Conservation (phyloP, 1,140 invertebrate genomes). For the Musca domestica region DNA sequence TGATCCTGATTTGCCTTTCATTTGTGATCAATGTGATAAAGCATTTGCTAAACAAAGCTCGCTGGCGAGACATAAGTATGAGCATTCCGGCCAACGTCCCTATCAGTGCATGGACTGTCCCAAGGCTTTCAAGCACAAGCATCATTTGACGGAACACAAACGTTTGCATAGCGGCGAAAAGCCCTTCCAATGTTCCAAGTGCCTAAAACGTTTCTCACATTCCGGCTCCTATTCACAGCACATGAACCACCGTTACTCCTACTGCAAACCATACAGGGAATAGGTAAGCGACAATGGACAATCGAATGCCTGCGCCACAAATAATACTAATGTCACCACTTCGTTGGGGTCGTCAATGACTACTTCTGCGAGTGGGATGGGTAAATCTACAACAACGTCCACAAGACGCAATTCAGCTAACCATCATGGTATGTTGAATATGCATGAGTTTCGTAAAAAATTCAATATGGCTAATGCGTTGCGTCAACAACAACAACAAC, state of each 20-base stretch:
- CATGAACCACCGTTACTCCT: constrained; percentile 99
- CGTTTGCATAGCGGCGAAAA: constrained; percentile 98
- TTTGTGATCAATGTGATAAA: constrained; percentile 98
- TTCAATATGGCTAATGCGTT: constrained; percentile 22
- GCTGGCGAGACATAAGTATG: constrained; percentile 96
- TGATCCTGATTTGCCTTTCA: constrained; percentile 77
- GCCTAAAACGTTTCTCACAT: constrained; percentile 98
- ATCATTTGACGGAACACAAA: constrained; percentile 98
- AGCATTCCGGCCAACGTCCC: constrained; percentile 98
- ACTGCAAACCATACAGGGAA: constrained; percentile 87
- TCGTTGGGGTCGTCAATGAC: constrained; percentile 26
- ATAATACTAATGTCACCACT: constrained; percentile 29
- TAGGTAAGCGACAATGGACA: constrained; percentile 54
- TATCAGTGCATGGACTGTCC: constrained; percentile 97
- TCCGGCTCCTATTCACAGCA: constrained; percentile 99
- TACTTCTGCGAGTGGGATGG: constrained; percentile 24
- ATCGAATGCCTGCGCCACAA: constrained; percentile 44
- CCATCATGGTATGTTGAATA: constrained; percentile 20
- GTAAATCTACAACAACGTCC: constrained; percentile 6
- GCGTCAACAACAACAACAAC: constrained; percentile 32
- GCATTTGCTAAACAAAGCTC: constrained; percentile 98
- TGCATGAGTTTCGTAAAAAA: constrained; percentile 29
- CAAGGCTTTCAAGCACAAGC: constrained; percentile 99
- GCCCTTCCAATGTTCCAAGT: constrained; percentile 98
- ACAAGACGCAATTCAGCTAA: constrained; percentile 25